A percentile compares a stretch with the other conserved stretches of the same genome.
Evolutionary conservation across 2,888 invertebrate genomes (phyloP).

Genomic region (Zygaena filipendulae): DNA sequence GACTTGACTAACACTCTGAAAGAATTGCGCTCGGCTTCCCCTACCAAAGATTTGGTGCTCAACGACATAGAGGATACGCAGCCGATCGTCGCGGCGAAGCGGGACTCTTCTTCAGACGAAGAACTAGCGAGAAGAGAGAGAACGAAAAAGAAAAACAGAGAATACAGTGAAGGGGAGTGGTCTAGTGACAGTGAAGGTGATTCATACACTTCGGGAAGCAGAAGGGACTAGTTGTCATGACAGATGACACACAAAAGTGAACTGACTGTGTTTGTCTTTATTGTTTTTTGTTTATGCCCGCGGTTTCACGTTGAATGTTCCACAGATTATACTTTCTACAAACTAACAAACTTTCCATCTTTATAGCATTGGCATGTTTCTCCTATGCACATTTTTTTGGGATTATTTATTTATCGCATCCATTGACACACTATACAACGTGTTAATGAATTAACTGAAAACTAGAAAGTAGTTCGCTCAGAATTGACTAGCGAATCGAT

Average conservation of each 20-base stretch:
- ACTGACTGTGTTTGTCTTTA: not conserved
- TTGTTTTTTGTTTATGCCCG: not conserved
- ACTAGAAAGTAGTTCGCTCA: too few species aligned
- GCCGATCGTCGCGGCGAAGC: constrained; percentile 15
- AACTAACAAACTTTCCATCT: too few species aligned
- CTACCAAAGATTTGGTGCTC: constrained; percentile 37
- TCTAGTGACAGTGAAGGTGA: constrained; percentile 49
- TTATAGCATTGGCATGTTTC: too few species aligned
- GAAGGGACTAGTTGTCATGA: constrained; percentile 15
- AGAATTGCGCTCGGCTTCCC: constrained; percentile 41
- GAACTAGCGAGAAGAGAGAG: constrained; percentile 20
- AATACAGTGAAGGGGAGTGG: constrained; percentile 62
- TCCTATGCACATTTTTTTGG: too few species aligned
- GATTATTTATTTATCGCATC: too few species aligned
- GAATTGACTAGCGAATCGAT: too few species aligned
- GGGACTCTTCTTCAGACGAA: constrained; percentile 24
- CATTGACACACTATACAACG: too few species aligned
- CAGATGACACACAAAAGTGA: too few species aligned
- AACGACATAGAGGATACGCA: constrained; percentile 7
- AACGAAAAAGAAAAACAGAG: constrained; percentile 31
- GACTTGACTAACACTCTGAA: constrained; percentile 44
- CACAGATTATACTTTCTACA: not conserved
- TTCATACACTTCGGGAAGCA: constrained; percentile 26
- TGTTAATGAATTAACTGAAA: too few species aligned
- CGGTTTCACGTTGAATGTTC: constrained; percentile 1